phyloP scores from a whole-genome alignment of 2,888 invertebrate species.

The Pterostichus madidus region DNA sequence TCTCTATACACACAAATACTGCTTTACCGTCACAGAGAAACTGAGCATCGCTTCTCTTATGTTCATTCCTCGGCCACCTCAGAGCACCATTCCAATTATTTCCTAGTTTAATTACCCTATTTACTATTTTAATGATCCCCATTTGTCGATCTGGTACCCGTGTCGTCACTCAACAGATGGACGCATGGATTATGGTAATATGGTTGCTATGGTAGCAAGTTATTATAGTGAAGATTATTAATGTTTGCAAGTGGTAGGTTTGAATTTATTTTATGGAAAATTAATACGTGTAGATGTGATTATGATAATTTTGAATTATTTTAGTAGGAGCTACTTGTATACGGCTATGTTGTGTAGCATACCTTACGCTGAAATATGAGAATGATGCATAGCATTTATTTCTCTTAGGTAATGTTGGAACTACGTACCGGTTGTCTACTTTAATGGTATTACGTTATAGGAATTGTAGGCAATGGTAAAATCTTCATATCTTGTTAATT shows the following conservation, averaged over 20 bases:
- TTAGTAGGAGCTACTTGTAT: conserved; percentile 7
- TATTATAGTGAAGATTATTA: background rate
- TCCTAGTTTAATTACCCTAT: conserved; percentile 44
- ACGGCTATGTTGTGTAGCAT: background rate
- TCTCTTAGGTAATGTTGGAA: background rate
- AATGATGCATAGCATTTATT: background rate
- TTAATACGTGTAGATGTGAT: conserved; percentile 9
- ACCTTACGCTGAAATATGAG: background rate
- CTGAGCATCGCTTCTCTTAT: background rate
- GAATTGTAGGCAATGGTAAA: no score
- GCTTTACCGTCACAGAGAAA: background rate
- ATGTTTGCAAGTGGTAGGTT: background rate
- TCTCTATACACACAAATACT: background rate
- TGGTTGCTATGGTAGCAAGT: background rate
- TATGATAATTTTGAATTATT: conserved; percentile 10
- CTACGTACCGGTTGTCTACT: no score
- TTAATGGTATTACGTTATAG: no score
- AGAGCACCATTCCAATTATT: conserved; percentile 23
- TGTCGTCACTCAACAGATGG: conserved; percentile 1
- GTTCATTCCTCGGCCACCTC: conserved; percentile 36
- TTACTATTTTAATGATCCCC: conserved; percentile 41
- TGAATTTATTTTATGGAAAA: conserved; percentile 15
- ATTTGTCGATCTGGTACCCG: conserved; percentile 31
- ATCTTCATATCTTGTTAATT: no score
- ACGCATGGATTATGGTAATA: background rate